phyloP scores from a whole-genome alignment of 1,140 invertebrate genomes.

The Drosophila asahinai region DNA sequence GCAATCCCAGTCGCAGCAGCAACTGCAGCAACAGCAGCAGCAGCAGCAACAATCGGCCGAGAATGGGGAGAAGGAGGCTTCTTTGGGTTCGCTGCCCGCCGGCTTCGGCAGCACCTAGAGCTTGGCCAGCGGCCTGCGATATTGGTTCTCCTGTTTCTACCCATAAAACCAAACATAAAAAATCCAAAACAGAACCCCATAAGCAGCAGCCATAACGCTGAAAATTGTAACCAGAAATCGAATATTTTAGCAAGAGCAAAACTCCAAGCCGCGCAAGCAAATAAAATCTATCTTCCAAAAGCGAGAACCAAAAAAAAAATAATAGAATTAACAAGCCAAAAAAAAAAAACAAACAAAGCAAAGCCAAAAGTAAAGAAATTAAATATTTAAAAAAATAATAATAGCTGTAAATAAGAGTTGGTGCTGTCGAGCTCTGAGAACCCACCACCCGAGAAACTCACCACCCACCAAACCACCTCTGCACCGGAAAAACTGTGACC shows the following conservation, averaged over 20 bases:
- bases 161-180: slow-evolving; percentile 49
- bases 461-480: slow-evolving; percentile 53
- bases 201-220: slow-evolving; percentile 15
- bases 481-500: slow-evolving; percentile 71
- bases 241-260: slow-evolving; percentile 33
- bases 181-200: slow-evolving; percentile 10
- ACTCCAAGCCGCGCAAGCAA: slow-evolving; percentile 39
- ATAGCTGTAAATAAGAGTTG: slow-evolving; percentile 47
- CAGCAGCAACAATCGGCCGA: slow-evolving; percentile 66
- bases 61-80: slow-evolving; percentile 78
- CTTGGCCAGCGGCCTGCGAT: slow-evolving; percentile 76
- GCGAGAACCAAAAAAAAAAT: slow-evolving; percentile 4
- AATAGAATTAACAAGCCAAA: slow-evolving; percentile 23
- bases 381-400: slow-evolving; percentile 13
- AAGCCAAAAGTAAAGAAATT: slow-evolving; percentile 12
- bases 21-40: slow-evolving; percentile 56
- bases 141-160: slow-evolving; percentile 84
- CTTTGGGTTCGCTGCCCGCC: slow-evolving; percentile 37
- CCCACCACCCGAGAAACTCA: slow-evolving; percentile 39
- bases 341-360: slow-evolving; percentile 8
- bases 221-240: slow-evolving; percentile 23
- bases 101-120: slow-evolving; percentile 81
- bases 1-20: slow-evolving; percentile 53
- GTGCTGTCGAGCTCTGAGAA: slow-evolving; percentile 36
- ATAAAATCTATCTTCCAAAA: slow-evolving; percentile 35